Evolutionary conservation across 2,113 vertebrate species (phyloP).

Genomic region (Elephantulus edwardii): DNA sequence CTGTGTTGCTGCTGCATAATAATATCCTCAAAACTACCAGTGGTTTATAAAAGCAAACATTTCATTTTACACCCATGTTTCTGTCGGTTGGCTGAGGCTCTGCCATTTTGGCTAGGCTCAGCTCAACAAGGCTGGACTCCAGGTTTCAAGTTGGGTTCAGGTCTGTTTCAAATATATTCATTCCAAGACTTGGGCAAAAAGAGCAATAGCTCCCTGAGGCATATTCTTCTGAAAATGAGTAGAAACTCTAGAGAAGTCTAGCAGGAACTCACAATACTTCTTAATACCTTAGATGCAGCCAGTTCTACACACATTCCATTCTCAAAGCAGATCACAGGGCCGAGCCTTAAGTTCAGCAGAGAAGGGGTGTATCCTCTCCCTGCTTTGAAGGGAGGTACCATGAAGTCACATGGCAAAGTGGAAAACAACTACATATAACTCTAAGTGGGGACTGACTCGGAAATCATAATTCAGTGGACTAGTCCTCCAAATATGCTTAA

Average conservation of each 20-base stretch:
- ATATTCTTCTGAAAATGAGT: not conserved
- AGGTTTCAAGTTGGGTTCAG: constrained; percentile 22
- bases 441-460: not conserved
- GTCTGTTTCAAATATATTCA: constrained; percentile 11
- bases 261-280: not conserved
- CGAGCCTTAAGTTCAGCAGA: not conserved
- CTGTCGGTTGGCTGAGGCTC: constrained; percentile 8
- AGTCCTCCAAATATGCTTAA: not conserved
- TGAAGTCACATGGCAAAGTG: not conserved
- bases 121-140: not conserved
- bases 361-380: rapidly evolving
- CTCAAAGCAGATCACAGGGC: not conserved
- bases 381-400: not conserved
- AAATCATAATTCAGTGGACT: not conserved
- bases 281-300: not conserved
- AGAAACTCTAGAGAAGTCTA: not conserved
- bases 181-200: not conserved
- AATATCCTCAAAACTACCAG: not conserved
- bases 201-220: not conserved
- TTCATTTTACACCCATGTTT: not conserved
- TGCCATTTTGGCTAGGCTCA: not conserved
- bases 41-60: not conserved
- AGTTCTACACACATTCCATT: not conserved
- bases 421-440: not conserved
- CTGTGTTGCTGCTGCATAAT: not conserved